These are phyloP conservation scores for Lycaon pictus DNA, from an alignment of 2,113 vertebrate genomes.

Conservation along the genomic window DNA sequence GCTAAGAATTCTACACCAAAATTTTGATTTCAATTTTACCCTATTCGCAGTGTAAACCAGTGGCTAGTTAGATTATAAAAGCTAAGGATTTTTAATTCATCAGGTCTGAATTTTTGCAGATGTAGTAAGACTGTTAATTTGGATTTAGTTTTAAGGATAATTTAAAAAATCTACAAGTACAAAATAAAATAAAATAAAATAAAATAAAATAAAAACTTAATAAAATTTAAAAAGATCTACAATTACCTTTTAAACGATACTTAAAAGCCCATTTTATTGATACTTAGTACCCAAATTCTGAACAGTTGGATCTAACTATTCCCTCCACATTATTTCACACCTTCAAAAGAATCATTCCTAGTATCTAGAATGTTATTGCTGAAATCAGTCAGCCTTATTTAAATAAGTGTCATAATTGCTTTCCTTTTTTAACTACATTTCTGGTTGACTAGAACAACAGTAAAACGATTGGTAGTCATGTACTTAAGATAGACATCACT, in stretches of 20 bases:
- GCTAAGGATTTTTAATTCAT: background rate
- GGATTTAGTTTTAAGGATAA: background rate
- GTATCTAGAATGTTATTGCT: slow-evolving; percentile 45
- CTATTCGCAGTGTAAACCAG: background rate
- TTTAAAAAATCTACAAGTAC: background rate
- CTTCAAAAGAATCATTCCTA: slow-evolving; percentile 37
- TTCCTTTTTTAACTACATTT: slow-evolving; percentile 68
- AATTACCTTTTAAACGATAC: background rate
- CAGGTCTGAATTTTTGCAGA: background rate
- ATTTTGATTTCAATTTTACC: slow-evolving; percentile 20
- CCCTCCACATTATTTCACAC: background rate
- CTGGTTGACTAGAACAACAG: slow-evolving; percentile 66
- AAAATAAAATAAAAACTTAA: background rate
- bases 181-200: background rate
- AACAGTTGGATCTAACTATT: slow-evolving; percentile 17
- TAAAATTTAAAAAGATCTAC: background rate
- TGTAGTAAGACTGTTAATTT: background rate
- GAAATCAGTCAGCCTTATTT: slow-evolving; percentile 64
- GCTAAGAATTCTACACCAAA: background rate
- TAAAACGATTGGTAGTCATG: slow-evolving; percentile 61
- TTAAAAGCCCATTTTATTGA: slow-evolving; percentile 40
- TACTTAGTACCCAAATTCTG: slow-evolving; percentile 34
- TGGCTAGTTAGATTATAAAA: background rate
- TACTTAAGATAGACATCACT: slow-evolving; percentile 74
- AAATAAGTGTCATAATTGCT: slow-evolving; percentile 64